phyloP scores from a whole-genome alignment of 1,140 invertebrate genomes.

The Euwallacea similis region DNA sequence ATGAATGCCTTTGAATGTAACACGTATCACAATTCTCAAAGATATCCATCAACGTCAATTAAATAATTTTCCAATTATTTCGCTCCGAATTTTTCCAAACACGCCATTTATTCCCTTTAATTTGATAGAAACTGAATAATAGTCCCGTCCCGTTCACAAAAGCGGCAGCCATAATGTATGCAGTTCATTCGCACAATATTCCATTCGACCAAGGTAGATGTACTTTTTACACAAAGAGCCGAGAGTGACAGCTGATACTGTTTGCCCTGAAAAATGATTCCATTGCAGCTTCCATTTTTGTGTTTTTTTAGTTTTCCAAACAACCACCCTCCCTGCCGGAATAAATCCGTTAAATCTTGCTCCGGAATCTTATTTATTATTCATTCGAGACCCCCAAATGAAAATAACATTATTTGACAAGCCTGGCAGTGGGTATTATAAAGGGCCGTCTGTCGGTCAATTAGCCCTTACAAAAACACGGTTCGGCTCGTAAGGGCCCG shows the following conservation, averaged over 20 bases:
- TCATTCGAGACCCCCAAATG: conserved; percentile 7
- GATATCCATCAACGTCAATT: neutral
- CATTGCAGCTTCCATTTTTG: neutral
- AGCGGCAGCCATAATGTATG: conserved; percentile 1
- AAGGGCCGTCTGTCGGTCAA: conserved; percentile 18
- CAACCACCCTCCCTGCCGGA: no score
- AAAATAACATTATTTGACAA: conserved; percentile 21
- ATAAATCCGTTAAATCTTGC: neutral
- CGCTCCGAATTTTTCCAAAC: neutral
- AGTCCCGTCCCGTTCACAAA: neutral
- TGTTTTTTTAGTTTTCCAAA: no score
- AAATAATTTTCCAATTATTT: conserved; percentile 4
- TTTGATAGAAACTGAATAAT: conserved; percentile 3
- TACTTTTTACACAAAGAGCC: conserved; percentile 17
- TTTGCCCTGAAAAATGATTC: conserved; percentile 20
- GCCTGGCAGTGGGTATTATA: conserved; percentile 14
- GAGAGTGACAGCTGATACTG: conserved; percentile 16
- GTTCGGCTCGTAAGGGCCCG: neutral
- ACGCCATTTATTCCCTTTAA: conserved; percentile 1
- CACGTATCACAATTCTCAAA: no score
- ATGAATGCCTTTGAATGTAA: no score
- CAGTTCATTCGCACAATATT: conserved; percentile 1
- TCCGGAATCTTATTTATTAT: conserved; percentile 17
- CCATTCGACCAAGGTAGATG: conserved; percentile 12
- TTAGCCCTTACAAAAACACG: conserved; percentile 17